A percentile compares a stretch with the other conserved stretches of the same genome.
Conservation (phyloP, 2,113 vertebrate genomes). For the Propithecus coquereli region DNA sequence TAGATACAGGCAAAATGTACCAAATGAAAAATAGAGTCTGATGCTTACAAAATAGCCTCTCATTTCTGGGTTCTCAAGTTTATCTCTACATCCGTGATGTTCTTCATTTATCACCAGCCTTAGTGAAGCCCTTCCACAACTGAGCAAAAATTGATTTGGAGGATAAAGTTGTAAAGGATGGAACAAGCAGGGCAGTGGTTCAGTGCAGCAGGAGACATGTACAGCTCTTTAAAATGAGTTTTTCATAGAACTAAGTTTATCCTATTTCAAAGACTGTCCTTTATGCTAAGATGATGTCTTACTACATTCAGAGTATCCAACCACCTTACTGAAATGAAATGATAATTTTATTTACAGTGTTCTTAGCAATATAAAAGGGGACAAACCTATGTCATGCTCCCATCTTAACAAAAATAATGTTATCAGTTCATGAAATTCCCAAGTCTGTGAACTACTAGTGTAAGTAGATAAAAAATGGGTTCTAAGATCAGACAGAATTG, state of each 20-base stretch:
- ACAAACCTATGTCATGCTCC: too few species aligned
- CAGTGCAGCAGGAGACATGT: accelerated
- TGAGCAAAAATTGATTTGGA: not conserved
- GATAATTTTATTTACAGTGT: not conserved
- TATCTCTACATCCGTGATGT: too few species aligned
- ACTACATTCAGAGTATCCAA: not conserved
- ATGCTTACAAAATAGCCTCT: not conserved
- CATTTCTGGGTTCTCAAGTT: not conserved
- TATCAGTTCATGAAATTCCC: not conserved
- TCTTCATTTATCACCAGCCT: not conserved
- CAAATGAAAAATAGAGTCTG: not conserved
- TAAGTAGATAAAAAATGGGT: too few species aligned
- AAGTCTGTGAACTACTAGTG: not conserved
- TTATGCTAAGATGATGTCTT: not conserved
- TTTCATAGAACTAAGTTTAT: not conserved
- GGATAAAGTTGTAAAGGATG: too few species aligned
- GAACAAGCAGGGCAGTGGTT: accelerated
- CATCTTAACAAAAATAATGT: not conserved
- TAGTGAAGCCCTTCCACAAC: not conserved
- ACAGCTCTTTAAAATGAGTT: accelerated
- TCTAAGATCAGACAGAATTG: not conserved
- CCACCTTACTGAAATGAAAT: not conserved
- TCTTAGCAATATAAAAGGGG: not conserved
- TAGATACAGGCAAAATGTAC: accelerated
- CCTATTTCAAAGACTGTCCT: not conserved